These are phyloP conservation scores for Ophioderma brevispina DNA, from an alignment of 35 echinoderm and acorn worm genomes.

Conservation along the genomic window DNA sequence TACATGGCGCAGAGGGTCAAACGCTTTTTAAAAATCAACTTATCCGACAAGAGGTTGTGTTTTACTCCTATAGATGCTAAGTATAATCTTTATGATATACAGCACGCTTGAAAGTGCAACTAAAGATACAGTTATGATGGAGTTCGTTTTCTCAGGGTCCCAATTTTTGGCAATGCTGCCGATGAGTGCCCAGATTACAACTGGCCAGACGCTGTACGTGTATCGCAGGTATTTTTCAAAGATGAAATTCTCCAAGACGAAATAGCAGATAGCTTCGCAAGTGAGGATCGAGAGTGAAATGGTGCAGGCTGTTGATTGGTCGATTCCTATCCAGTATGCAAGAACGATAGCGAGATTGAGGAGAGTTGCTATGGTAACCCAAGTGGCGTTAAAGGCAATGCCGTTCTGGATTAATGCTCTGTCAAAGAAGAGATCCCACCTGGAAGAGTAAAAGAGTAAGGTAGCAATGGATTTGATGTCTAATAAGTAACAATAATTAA, in stretches of 20 bases:
- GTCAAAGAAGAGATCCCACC: constrained; percentile 38
- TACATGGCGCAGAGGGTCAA: no score
- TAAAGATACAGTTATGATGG: constrained; percentile 22
- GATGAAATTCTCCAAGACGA: constrained; percentile 31
- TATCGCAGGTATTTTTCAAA: constrained; percentile 56
- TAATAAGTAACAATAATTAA: no score
- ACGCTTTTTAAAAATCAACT: no score
- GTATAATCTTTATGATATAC: constrained; percentile 40
- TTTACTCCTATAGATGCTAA: constrained; percentile 22
- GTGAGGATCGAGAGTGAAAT: constrained; percentile 44
- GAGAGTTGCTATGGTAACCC: constrained; percentile 65
- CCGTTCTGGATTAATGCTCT: constrained; percentile 61
- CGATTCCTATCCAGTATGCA: constrained; percentile 13
- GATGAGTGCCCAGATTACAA: constrained; percentile 55
- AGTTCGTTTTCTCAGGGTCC: constrained; percentile 2
- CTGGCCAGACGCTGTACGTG: constrained; percentile 61
- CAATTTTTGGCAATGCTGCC: constrained; percentile 28
- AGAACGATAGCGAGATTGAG: constrained; percentile 52
- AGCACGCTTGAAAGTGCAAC: background rate
- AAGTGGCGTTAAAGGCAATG: constrained; percentile 63
- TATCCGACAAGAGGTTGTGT: no score
- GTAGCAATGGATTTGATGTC: no score
- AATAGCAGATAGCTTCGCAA: constrained; percentile 25
- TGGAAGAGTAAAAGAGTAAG: background rate
- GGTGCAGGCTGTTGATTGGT: constrained; percentile 43